Evolutionary conservation across 37 sponge, comb jelly and placozoan genomes (phyloP), one percentile per base, ranked within the genome.

Genomic region (Corticium candelabrum): DNA sequence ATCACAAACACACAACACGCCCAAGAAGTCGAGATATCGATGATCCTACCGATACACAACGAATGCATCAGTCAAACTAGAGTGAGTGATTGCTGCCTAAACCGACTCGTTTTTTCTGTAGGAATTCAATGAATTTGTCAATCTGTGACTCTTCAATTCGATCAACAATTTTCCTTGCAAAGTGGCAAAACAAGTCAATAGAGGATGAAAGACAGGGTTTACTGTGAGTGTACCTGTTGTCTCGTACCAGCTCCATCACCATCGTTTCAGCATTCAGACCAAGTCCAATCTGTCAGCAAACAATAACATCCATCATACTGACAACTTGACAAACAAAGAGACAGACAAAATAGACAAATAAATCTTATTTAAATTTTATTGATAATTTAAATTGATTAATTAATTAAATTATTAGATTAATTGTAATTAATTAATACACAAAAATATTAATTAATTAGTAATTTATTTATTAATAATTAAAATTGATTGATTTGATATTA

Each of bases 241-340:
- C 93, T 37, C 85, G 78, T 3, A 88, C 86, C 74, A 91, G 77
- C 70, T 91, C 89, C 82, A 88, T 84, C 74, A 88, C 78, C 56
- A 88, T 88, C 37, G 84, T 83, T 41, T 91, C 93, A 68, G 93
- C 93, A 79, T 91, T 91, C 34, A 91, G 80, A 1, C 62, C 87
- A 69, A 81, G 78, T 30, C 82, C 37, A 31, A 90, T 76, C 86
- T 89, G 21, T 27, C 11, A 50, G 62, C n/a, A n/a, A n/a, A n/a
- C n/a, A n/a, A n/a, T n/a, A n/a, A n/a, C n/a, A n/a, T n/a, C n/a
- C n/a, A n/a, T n/a, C n/a, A n/a, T n/a, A n/a, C n/a, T n/a, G 78
- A 5, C 71, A 1, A 1, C 67, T 7, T n/a, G 37, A 3, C 32
- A 3, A 3, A 35, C 3, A 2, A n/a, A n/a, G n/a, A n/a, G n/a